Conservation (phyloP, 2,113 vertebrate species). For the Xiphophorus maculatus region DNA sequence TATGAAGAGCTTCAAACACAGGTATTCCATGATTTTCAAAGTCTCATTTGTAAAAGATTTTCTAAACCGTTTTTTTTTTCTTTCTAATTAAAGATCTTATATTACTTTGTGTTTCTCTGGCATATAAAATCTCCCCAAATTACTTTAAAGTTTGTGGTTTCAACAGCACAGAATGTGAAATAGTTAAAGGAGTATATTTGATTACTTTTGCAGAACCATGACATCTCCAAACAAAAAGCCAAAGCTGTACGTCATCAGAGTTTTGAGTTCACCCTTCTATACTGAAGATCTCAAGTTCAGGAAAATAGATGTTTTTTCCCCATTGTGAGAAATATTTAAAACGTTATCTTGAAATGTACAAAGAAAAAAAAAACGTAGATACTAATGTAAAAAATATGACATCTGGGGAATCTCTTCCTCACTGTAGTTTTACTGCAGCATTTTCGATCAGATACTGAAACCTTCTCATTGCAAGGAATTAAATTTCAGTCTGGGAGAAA, state of each 20-base stretch:
- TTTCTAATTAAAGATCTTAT: not conserved
- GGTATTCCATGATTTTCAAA: too few species aligned
- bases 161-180: not conserved
- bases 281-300: not conserved
- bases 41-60: not conserved
- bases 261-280: not conserved
- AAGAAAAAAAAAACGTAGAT: not conserved
- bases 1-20: too few species aligned
- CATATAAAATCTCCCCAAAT: not conserved
- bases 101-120: not conserved
- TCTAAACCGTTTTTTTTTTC: not conserved
- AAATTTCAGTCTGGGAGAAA: conserved; percentile 1
- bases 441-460: not conserved
- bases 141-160: not conserved
- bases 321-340: not conserved
- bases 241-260: not conserved
- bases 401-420: not conserved
- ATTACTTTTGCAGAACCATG: not conserved
- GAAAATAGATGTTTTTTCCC: not conserved
- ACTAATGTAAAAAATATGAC: not conserved
- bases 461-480: not conserved
- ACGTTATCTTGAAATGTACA: too few species aligned
- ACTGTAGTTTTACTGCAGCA: not conserved
- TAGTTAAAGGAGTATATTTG: too few species aligned
- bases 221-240: not conserved